Base-by-base conservation (phyloP, 2,113 vertebrate genomes). In the Lycocorax pyrrhopterus region DNA sequence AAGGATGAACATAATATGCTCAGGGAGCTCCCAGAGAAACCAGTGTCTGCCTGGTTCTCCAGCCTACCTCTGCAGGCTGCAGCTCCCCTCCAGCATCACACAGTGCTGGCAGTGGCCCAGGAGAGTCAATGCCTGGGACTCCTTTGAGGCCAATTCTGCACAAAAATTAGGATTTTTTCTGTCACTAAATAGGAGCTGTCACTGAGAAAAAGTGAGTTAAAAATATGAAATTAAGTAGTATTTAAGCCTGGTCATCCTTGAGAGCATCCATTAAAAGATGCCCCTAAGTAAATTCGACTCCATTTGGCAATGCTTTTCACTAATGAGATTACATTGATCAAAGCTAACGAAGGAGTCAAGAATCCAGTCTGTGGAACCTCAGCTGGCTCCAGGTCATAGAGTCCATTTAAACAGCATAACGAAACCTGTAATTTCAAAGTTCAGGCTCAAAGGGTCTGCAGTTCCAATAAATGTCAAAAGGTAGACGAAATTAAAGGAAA, bases 241-340 rank as follows among this genome's bases (percentile, higher is more conserved):
- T 90, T 96, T 94, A 84, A 90, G 76, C 66, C 77, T 93, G 66
- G 62, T 91, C 86, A 92, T 78, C 68, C n/a, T 84, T 94, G 90
- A 94, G 66, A 84, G 62, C 49, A 87, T 49, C 84, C 86, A 87
- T 95, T 96, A 94, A 92, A 93, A 73, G 80, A 90, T 66, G 60
- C 41, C 76, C 49, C 41, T 96, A 91, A 94, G 90, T 89, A 89
- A 86, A 92, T 78, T 93, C 4, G 1, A 87, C 62, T 97, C 77
- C 59, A 90, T 95, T 93, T 95, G 89, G 92, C 83, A 89, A 82
- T 35, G 83, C 49, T 90, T 84, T 95, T 92, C 73, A 66, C 77
- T 95, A 92, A 96, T 73, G 37, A 89, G 41, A 94, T 96, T 96
- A 90, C 59, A 74, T 30, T 95, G 90, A 96, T 96, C 94, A 94